Percentiles rank a stretch among this genome's conserved stretches.
phyloP scores from a whole-genome alignment of 2,888 invertebrate genomes.

The Uloborus plumipes region DNA sequence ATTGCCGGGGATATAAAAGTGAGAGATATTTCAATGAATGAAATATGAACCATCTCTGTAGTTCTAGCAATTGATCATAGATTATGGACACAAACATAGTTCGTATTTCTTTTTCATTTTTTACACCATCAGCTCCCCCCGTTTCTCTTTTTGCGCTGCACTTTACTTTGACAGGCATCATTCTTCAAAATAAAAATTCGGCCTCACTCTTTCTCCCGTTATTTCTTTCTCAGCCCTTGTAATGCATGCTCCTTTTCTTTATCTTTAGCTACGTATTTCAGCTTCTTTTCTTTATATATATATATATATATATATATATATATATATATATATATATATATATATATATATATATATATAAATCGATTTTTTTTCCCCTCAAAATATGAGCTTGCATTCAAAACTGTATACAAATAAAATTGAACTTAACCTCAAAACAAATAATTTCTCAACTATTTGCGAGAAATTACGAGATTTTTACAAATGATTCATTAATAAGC shows the following conservation, averaged over 20 bases:
- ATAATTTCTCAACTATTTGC: too few species aligned
- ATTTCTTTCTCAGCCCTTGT: conserved; percentile 17
- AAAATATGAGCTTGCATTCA: too few species aligned
- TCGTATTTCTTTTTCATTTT: conserved; percentile 11
- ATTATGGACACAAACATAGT: conserved; percentile 61
- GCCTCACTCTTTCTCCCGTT: background rate
- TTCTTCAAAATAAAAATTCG: conserved; percentile 60
- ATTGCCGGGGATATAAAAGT: too few species aligned
- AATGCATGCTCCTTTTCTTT: conserved; percentile 37
- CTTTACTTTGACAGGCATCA: conserved; percentile 56
- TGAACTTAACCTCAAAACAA: too few species aligned
- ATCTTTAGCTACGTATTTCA: conserved; percentile 8
- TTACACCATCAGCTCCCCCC: background rate
- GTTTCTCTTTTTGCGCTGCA: conserved; percentile 37
- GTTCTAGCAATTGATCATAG: conserved; percentile 61
- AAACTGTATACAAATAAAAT: too few species aligned
- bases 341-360: too few species aligned
- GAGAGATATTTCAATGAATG: conserved; percentile 9
- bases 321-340: too few species aligned
- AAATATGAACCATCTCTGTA: conserved; percentile 59
- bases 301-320: too few species aligned
- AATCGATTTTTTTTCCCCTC: too few species aligned
- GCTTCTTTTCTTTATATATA: too few species aligned
- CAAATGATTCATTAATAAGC: too few species aligned
- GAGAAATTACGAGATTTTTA: too few species aligned